Evolutionary conservation across 2,797 vertebrate species (phyloP), one percentile per base, ranked within the genome.

Genomic region (Cossypha niveicapilla): DNA sequence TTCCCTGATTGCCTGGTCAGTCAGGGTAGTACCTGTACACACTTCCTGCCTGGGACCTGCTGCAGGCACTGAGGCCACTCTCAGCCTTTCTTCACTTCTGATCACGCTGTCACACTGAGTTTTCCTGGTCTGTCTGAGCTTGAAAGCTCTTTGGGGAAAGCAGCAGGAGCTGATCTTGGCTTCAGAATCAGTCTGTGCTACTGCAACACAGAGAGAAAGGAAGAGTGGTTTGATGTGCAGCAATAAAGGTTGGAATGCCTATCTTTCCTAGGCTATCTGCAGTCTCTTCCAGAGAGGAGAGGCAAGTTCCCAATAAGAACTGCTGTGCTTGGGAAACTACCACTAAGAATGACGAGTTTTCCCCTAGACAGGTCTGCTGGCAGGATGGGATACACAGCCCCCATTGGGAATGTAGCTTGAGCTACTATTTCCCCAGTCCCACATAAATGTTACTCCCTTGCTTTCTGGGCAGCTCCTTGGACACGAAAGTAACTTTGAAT

Each of bases 301-400:
- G 25, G 35, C 39, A 70, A 67, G 25, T 51, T 88, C 28, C n/a
- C 22, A 39, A 5, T n/a, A 35, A 84, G 70, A 75, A 57, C 37
- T 84, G 62, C 66, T 84, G 11, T 70, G 50, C n/a, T 88, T 90
- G 83, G 86, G 51, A 88, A 77, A 37, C 48, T 94, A 86, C 83
- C 77, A 48, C 45, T 30, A 35, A 72, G 44, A 88, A 88, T 76
- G 41, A 28, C 0, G 24, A 62, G n/a, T 63, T 92, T 90, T 62
- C 27, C 62, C 44, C 80, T 45, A 48, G 63, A 70, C 77, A 82
- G 67, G 39, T 63, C 45, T 82, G 56, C 78, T 95, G 84, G 53
- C 57, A 73, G 63, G 44, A 67, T 56, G 47, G 66, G 47, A 62
- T 58, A 54, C 3, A 3, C 17, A 72, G 30, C 56, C 44, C 39